These are phyloP conservation scores for Potamilus streckersoni DNA, from an alignment of 1,140 invertebrate genomes.

Conservation along the genomic window DNA sequence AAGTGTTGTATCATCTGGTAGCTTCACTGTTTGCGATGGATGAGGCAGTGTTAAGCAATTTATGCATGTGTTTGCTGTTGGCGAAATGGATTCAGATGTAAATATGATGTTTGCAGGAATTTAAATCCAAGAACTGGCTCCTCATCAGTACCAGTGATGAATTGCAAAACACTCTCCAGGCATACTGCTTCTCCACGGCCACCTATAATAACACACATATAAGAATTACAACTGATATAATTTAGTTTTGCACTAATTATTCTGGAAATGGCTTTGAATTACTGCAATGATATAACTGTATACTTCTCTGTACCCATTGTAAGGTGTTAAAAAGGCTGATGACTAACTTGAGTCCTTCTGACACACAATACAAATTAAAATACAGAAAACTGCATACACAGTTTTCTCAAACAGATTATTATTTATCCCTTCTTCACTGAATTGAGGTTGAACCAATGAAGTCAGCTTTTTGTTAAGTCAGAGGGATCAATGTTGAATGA, in stretches of 20 bases:
- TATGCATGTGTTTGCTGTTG: conserved; percentile 3
- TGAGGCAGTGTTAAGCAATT: conserved; percentile 1
- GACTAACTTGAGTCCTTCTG: too few relatives aligned
- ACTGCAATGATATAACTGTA: too few relatives aligned
- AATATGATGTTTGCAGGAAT: neutral
- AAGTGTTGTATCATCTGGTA: neutral
- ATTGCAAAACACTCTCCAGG: too few relatives aligned
- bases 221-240: too few relatives aligned
- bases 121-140: conserved; percentile 14
- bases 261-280: too few relatives aligned
- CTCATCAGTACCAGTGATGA: conserved; percentile 5
- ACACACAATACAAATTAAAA: too few relatives aligned
- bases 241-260: neutral
- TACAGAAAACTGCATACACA: neutral
- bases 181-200: too few relatives aligned
- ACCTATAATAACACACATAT: too few relatives aligned
- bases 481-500: neutral
- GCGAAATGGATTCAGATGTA: neutral
- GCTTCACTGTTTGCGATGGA: neutral
- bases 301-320: too few relatives aligned
- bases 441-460: too few relatives aligned
- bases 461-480: conserved; percentile 22
- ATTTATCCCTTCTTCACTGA: too few relatives aligned
- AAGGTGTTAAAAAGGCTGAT: too few relatives aligned
- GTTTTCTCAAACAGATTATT: conserved; percentile 4